These are phyloP conservation scores for Osmerus eperlanus DNA, from an alignment of 2,113 vertebrate species.

Conservation along the genomic window DNA sequence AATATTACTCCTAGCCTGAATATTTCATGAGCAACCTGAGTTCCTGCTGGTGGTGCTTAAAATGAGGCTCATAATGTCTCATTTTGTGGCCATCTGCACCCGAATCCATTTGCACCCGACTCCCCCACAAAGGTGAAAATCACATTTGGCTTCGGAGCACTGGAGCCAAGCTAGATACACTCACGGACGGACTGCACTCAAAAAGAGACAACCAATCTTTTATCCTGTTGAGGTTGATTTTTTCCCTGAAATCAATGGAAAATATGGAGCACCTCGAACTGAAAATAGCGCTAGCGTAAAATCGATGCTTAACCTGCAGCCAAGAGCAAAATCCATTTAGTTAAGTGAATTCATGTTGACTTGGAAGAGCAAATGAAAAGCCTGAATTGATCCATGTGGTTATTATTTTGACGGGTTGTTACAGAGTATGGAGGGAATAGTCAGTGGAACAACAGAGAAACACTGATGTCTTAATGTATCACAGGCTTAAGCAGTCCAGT, in stretches of 20 bases:
- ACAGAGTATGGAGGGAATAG: slow-evolving; percentile 3
- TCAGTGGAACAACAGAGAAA: slow-evolving; percentile 57
- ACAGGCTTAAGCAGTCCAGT: too few species aligned
- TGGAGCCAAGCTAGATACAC: slow-evolving; percentile 7
- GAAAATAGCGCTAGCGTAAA: slow-evolving; percentile 22
- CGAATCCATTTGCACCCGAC: slow-evolving; percentile 43
- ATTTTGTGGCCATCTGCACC: slow-evolving; percentile 49
- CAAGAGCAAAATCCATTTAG: slow-evolving; percentile 28
- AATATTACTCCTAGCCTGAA: slow-evolving; percentile 48
- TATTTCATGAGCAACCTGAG: slow-evolving; percentile 61
- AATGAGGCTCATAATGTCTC: slow-evolving; percentile 53
- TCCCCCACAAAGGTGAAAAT: slow-evolving; percentile 39
- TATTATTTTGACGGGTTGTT: slow-evolving; percentile 14
- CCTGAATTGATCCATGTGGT: slow-evolving; percentile 20
- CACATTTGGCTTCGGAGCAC: slow-evolving; percentile 45
- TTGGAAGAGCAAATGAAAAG: slow-evolving; percentile 26
- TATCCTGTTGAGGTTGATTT: slow-evolving; percentile 16
- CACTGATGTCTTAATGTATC: not conserved
- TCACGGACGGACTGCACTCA: slow-evolving; percentile 6
- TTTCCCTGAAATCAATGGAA: slow-evolving; percentile 17
- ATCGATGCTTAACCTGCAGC: slow-evolving; percentile 27
- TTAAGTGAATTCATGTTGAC: slow-evolving; percentile 25
- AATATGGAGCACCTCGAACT: slow-evolving; percentile 13
- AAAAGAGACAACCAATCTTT: slow-evolving; percentile 5
- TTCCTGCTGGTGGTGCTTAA: slow-evolving; percentile 39